A percentile compares a stretch with the other conserved stretches of the same genome.
phyloP scores from a whole-genome alignment of 2,888 invertebrate genomes.

The Oligia strigilis region DNA sequence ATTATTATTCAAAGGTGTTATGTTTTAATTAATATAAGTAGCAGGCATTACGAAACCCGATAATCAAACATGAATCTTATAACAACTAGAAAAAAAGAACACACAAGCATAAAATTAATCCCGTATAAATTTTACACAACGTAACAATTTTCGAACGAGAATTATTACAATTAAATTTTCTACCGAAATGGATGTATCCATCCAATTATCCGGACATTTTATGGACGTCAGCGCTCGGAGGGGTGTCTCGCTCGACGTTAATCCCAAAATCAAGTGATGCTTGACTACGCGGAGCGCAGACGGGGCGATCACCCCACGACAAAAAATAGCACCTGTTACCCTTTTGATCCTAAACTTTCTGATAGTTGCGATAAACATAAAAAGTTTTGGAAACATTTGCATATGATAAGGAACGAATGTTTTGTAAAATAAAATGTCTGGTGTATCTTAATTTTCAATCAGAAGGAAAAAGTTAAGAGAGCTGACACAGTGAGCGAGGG shows the following conservation, averaged over 20 bases:
- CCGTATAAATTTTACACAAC: conserved; percentile 10
- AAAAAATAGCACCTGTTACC: conserved; percentile 63
- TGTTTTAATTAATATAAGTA: no score
- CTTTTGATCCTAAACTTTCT: conserved; percentile 35
- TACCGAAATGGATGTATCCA: conserved; percentile 42
- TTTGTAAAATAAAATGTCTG: conserved; percentile 63
- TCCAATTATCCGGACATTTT: conserved; percentile 64
- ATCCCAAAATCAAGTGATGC: conserved; percentile 66
- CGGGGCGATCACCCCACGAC: conserved; percentile 48
- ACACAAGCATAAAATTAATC: neutral
- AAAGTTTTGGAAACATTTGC: conserved; percentile 55
- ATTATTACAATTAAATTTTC: conserved; percentile 57
- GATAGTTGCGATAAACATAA: conserved; percentile 58
- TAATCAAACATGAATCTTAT: neutral
- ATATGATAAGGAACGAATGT: conserved; percentile 63
- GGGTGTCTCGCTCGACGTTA: conserved; percentile 49
- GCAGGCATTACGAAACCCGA: neutral
- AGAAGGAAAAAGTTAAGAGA: conserved; percentile 41
- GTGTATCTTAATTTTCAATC: conserved; percentile 65
- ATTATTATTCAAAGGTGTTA: no score
- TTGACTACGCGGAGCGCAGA: conserved; percentile 39
- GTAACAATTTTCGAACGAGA: conserved; percentile 23
- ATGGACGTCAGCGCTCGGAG: conserved; percentile 56
- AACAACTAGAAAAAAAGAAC: neutral
- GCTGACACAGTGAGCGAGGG: conserved; percentile 21